These are phyloP conservation scores for Castor canadensis DNA, from an alignment of 2,113 vertebrate species.

Conservation along the genomic window DNA sequence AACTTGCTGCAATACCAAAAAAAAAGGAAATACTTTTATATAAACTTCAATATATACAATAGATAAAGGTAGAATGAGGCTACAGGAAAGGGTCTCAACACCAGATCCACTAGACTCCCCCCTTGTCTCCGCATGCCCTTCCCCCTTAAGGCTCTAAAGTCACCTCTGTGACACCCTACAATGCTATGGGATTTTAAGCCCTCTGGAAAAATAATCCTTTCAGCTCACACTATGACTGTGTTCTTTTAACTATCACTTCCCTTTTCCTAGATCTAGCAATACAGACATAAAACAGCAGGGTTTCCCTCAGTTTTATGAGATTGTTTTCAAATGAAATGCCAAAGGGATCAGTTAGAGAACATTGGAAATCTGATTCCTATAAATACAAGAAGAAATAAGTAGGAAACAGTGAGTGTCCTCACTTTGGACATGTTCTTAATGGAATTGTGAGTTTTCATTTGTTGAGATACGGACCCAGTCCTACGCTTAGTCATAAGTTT, in stretches of 20 bases:
- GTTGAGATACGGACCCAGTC: neutral
- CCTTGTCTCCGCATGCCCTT: neutral
- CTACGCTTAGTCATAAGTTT: neutral
- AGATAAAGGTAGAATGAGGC: neutral
- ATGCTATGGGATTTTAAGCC: conserved; percentile 2
- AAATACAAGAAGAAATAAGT: conserved; percentile 33
- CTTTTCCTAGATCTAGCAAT: conserved; percentile 48
- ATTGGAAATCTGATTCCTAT: conserved; percentile 55
- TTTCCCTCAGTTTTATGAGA: conserved; percentile 46
- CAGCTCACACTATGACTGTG: neutral
- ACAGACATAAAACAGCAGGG: conserved; percentile 38
- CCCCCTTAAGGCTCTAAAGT: neutral
- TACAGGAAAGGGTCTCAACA: neutral
- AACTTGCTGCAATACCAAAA: neutral
- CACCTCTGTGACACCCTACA: neutral
- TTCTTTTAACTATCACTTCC: conserved; percentile 41
- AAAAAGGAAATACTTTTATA: neutral
- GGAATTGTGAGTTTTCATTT: neutral
- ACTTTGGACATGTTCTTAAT: neutral
- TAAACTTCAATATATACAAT: neutral
- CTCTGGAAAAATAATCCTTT: conserved; percentile 46
- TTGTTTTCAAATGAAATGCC: conserved; percentile 47
- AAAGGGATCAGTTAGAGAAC: conserved; percentile 29
- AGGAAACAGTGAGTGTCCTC: neutral
- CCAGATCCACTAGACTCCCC: neutral